Evolutionary conservation across 92 coral and sea anemone species (phyloP).

Genomic region (Scolanthus callimorphus): DNA sequence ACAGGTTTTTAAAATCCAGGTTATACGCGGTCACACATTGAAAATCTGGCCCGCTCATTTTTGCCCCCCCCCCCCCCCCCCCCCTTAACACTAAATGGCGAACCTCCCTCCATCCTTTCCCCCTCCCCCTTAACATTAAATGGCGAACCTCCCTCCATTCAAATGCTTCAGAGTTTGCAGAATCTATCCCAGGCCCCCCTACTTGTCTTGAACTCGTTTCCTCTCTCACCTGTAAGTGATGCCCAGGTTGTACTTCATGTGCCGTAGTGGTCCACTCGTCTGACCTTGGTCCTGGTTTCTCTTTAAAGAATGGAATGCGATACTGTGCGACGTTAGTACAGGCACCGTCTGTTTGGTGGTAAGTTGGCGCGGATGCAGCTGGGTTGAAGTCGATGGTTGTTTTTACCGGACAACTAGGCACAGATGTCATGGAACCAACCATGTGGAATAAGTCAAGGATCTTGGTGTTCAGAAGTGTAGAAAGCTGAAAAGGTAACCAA

Average conservation of each 20-base stretch:
- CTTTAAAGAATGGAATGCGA: constrained; percentile 76
- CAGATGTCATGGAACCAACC: constrained; percentile 27
- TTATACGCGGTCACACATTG: no score
- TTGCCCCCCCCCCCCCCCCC: no score
- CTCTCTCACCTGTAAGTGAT: constrained; percentile 81
- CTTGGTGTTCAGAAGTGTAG: constrained; percentile 13
- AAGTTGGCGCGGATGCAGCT: constrained; percentile 15
- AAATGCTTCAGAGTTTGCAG: no score
- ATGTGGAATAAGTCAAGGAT: constrained; percentile 26
- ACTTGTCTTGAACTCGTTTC: no score
- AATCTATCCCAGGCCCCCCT: no score
- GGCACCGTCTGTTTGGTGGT: constrained; percentile 6
- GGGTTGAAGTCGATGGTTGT: constrained; percentile 22
- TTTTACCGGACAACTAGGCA: constrained; percentile 41
- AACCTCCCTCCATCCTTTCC: no score
- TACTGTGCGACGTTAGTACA: constrained; percentile 69
- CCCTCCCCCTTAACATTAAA: no score
- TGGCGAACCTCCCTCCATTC: no score
- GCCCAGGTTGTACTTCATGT: constrained; percentile 95
- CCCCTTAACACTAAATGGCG: no score
- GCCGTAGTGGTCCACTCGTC: constrained; percentile 89
- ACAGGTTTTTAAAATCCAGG: no score
- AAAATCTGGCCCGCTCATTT: no score
- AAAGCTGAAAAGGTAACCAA: constrained; percentile 15
- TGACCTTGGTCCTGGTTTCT: constrained; percentile 81